Percentiles rank a stretch among this genome's conserved stretches.
phyloP scores from a whole-genome alignment of 2,797 vertebrate species.

The Okamejei kenojei region DNA sequence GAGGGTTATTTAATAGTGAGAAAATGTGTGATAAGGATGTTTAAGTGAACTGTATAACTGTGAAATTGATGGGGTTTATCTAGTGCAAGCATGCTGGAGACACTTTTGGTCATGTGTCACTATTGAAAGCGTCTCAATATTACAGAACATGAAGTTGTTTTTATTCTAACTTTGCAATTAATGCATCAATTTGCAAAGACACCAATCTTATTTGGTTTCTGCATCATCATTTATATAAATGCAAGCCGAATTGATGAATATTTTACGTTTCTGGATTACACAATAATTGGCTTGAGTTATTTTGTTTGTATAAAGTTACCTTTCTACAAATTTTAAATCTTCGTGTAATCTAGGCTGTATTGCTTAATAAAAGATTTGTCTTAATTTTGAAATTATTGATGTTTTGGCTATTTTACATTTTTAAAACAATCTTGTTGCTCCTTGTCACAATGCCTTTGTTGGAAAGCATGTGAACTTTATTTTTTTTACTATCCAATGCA shows the following conservation, averaged over 20 bases:
- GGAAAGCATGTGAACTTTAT: background rate
- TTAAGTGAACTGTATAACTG: background rate
- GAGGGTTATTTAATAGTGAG: background rate
- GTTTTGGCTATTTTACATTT: background rate
- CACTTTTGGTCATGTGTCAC: background rate
- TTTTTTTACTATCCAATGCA: background rate
- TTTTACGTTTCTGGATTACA: background rate
- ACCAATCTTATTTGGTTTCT: background rate
- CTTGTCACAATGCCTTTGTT: background rate
- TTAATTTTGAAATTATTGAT: background rate
- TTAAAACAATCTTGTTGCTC: background rate
- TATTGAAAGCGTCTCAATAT: background rate
- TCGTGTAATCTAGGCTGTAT: background rate
- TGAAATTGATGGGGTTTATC: background rate
- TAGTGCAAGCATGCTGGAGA: background rate
- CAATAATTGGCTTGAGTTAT: background rate
- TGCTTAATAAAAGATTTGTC: slow-evolving; percentile 27
- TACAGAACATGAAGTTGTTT: background rate
- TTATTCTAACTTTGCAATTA: background rate
- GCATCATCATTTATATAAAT: background rate
- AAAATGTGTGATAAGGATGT: slow-evolving; percentile 2
- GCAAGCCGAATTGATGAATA: background rate
- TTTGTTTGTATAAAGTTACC: background rate
- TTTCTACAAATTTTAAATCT: background rate
- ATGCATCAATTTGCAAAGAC: background rate